Evolutionary conservation across 2,888 invertebrate genomes (phyloP), one percentile per base, ranked within the genome.

Genomic region (Clostera curtula): DNA sequence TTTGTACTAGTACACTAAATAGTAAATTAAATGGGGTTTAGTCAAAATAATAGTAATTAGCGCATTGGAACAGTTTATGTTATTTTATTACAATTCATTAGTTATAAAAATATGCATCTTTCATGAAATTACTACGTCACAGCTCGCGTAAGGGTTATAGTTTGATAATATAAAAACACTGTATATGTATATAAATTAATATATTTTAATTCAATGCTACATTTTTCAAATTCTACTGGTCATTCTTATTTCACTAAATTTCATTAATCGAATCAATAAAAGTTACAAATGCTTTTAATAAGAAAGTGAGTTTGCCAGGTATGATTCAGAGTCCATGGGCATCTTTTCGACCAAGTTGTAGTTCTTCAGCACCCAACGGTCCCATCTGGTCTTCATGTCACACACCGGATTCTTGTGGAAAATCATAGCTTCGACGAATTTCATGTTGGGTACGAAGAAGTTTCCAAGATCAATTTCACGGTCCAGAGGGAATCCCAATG

Each of bases 401-500:
- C 77, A 79, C 0, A 47, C 49, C 32, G 80, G 67, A 24, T 80
- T 82, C 49, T 86, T 85, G 70, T 91, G 89, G 79, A 86, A 90
- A 53, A 92, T 83, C 41, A 77, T 75, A 3, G 88, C 85, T 46
- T 90, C 89, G 43, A 89, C 82, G 61, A 89, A 88, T 64, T 80
- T 86, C 75, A 88, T 88, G 74, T 92, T 92, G 19, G 90, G 86
- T 9, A 88, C 87, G 42, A 82, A 83, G 84, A 89, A 91, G 36
- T 74, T 77, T 24, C 69, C 69, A 22, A 87, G 75, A 21, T 87
- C 77, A 51, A 90, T 85, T 11, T 77, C 74, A 45, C 90, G 88
- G 59, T 93, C 92, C 58, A 93, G 86, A 36, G 93, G 93, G 85
- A 88, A 93, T 27, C 90, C 91, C 51, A 89, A 79, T 22, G 91